phyloP scores from a whole-genome alignment of 2,888 invertebrate species.

The Neuroscelio doddi region DNA sequence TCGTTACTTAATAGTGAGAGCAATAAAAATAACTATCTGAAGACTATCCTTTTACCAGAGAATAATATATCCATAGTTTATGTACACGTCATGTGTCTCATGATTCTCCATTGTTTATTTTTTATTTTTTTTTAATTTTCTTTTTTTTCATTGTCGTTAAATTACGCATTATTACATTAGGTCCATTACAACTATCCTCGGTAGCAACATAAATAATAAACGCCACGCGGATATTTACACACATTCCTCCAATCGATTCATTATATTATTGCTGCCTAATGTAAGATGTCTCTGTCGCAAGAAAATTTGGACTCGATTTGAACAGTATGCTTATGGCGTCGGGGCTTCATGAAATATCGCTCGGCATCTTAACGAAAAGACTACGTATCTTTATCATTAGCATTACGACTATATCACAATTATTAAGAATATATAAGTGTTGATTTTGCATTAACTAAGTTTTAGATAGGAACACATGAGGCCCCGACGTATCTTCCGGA shows the following conservation, averaged over 20 bases:
- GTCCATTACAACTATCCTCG: constrained; percentile 60
- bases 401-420: constrained; percentile 62
- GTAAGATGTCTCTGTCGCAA: constrained; percentile 34
- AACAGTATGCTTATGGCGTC: constrained; percentile 20
- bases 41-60: constrained; percentile 65
- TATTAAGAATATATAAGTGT: constrained; percentile 56
- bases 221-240: constrained; percentile 67
- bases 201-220: constrained; percentile 68
- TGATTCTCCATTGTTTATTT: constrained; percentile 49
- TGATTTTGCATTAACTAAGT: constrained; percentile 49
- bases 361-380: constrained; percentile 34
- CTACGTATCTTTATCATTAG: constrained; percentile 49
- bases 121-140: constrained; percentile 36
- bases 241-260: constrained; percentile 37
- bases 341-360: constrained; percentile 35
- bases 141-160: constrained; percentile 47
- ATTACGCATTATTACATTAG: constrained; percentile 59
- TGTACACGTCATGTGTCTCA: constrained; percentile 63
- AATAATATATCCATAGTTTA: constrained; percentile 63
- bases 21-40: constrained; percentile 67
- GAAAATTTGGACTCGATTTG: constrained; percentile 3
- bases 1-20: constrained; percentile 54
- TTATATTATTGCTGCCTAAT: constrained; percentile 45
- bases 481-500: constrained; percentile 38
- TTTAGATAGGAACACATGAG: constrained; percentile 43